Base-by-base conservation (phyloP, 2,113 vertebrate species). In the Ceyx margarethae region DNA sequence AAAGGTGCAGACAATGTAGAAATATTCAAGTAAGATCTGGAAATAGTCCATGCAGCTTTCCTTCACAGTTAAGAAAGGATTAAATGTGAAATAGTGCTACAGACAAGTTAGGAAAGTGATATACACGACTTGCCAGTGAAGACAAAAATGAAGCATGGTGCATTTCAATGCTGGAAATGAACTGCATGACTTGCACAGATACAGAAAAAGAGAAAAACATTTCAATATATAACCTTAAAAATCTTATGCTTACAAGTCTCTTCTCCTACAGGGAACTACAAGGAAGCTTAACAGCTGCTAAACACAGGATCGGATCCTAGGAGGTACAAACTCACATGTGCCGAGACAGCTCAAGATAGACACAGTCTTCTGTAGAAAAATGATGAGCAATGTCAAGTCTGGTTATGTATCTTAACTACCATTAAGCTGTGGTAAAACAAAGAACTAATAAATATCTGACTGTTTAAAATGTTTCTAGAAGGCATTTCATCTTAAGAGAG, bases 1-100 rank as follows among this genome's bases (percentile, higher is more conserved):
- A 94, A 95, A 94, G 86, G 95, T 84, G 78, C 81, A 88, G 88
- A 82, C 73, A 60, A 96, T 25, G 23, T 87, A 95, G 94, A 97
- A 97, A 97, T 97, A 98, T 96, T 96, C 95, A 96, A 64, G 9
- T 86, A 66, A 94, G 42, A 45, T 82, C 93, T 73, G 21, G 93
- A 96, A 97, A 96, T 61, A 97, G 95, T 84, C 54, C 58, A 35
- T 54, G 31, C 25, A 79, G 37, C 7, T 79, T 95, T 93, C 82
- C 43, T 77, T 95, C 94, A 92, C 94, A 42, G 6, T 91, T 95
- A 81, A 56, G 69, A 95, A 95, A 92, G 91, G 81, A 94, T 82
- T 94, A 91, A 95, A 90, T 7, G 1, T 94, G 90, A 96, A 94
- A 91, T 3, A 85, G 46, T 58, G 67, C 72, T 93, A 68, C 33